These are phyloP conservation scores for Tor tambroides DNA, from an alignment of 2,113 vertebrate genomes.

Conservation along the genomic window DNA sequence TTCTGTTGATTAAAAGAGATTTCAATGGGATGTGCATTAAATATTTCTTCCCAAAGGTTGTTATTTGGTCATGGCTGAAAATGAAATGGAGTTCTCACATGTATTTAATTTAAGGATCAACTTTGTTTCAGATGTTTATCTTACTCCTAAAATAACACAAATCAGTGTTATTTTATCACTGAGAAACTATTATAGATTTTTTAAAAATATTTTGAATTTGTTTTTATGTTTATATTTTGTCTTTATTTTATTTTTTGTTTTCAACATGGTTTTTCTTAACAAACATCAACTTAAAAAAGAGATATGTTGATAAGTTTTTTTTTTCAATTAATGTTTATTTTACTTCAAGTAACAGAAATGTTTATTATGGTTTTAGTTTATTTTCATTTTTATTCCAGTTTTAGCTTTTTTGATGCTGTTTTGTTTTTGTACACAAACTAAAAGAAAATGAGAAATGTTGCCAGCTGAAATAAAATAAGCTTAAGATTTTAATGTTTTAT, in stretches of 20 bases:
- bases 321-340: background rate
- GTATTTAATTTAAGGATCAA: background rate
- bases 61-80: background rate
- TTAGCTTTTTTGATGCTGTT: background rate
- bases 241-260: too few species aligned
- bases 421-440: background rate
- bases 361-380: background rate
- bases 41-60: background rate
- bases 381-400: background rate
- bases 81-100: background rate
- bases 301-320: too few species aligned
- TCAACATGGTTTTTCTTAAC: too few species aligned
- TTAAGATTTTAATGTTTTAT: background rate
- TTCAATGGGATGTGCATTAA: background rate
- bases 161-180: background rate
- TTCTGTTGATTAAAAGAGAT: background rate
- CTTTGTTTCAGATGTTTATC: background rate
- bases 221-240: too few species aligned
- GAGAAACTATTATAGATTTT: background rate
- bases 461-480: background rate
- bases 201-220: too few species aligned
- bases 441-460: background rate
- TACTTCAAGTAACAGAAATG: background rate
- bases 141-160: background rate
- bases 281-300: too few species aligned